Evolutionary conservation across 2,888 invertebrate genomes (phyloP), one percentile per base, ranked within the genome.

Genomic region (Xestobium rufovillosum): DNA sequence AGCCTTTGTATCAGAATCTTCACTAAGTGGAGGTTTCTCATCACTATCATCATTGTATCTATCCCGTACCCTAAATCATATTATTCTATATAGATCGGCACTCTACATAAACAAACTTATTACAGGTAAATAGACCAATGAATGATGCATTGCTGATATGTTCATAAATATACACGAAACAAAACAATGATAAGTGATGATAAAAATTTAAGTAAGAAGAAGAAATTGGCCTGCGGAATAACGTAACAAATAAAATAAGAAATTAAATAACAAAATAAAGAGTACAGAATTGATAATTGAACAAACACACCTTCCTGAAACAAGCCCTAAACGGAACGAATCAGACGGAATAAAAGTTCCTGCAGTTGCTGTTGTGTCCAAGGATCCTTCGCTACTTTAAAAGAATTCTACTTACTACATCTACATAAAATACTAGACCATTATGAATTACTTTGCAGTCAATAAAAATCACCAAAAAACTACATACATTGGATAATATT

Each of bases 301-400:
- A n/a, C n/a, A 34, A 36, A 60, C 60, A 59, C 52, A 63, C 63
- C 61, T 61, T 52, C 51, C 53, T 34, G 45, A 44, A 35, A 47
- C 42, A 39, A 60, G 37, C 37, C 52, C 51, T 45, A 55, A 52
- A 47, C 58, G 51, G 51, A 56, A 61, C 43, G 64, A 63, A 50
- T 61, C 63, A 25, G 61, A 57, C 31, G 63, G 61, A 55, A 58
- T 62, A 49, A 53, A 51, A 36, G 60, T 57, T 44, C 55, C 61
- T 43, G 56, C 48, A 34, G 57, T 53, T 29, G 59, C 50, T 32
- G 56, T 53, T 40, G 52, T 45, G 44, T 51, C 43, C 34, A 51
- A 39, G 38, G 56, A 57, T 42, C 49, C 55, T 47, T 55, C 59
- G 46, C 60, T 60, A 55, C 36, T 30, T 34, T 14, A 47, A 48